These are phyloP conservation scores for Oryzias dopingdopingensis DNA, from an alignment of 2,797 vertebrate genomes.

Conservation along the genomic window DNA sequence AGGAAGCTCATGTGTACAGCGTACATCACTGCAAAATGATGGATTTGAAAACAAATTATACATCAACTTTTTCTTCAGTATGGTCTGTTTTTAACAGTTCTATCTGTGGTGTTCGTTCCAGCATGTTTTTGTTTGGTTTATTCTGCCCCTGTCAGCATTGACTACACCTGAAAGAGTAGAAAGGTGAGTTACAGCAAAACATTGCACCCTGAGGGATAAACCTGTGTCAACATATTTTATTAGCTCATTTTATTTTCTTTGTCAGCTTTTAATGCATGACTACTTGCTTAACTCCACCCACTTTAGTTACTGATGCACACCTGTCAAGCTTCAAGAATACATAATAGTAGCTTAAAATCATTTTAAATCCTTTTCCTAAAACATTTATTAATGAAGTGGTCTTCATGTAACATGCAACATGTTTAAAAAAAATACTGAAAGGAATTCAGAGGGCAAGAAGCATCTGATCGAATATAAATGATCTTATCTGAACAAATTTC, in stretches of 20 bases:
- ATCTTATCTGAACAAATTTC: no score
- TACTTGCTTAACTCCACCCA: not conserved
- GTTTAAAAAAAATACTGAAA: no score
- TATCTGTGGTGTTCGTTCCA: constrained; percentile 12
- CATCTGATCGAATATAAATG: no score
- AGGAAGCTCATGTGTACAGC: not conserved
- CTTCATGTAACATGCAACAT: no score
- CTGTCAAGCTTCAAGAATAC: constrained; percentile 6
- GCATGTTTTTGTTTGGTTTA: constrained; percentile 35
- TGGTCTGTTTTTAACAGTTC: not conserved
- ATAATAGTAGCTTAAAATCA: no score
- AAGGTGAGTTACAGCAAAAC: constrained; percentile 31
- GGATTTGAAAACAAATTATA: not conserved
- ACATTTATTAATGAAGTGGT: no score
- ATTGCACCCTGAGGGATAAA: constrained; percentile 22
- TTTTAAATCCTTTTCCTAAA: no score
- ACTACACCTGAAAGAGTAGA: constrained; percentile 27
- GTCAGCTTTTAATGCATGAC: constrained; percentile 36
- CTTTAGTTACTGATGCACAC: constrained; percentile 12
- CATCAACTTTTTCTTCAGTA: not conserved
- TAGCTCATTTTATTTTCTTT: constrained; percentile 25
- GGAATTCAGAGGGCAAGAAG: no score
- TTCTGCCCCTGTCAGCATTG: constrained; percentile 11
- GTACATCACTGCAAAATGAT: not conserved
- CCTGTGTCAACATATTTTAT: constrained; percentile 41